Base-by-base conservation (phyloP, 2,797 vertebrate genomes). In the Scolopax bukidnonensis region DNA sequence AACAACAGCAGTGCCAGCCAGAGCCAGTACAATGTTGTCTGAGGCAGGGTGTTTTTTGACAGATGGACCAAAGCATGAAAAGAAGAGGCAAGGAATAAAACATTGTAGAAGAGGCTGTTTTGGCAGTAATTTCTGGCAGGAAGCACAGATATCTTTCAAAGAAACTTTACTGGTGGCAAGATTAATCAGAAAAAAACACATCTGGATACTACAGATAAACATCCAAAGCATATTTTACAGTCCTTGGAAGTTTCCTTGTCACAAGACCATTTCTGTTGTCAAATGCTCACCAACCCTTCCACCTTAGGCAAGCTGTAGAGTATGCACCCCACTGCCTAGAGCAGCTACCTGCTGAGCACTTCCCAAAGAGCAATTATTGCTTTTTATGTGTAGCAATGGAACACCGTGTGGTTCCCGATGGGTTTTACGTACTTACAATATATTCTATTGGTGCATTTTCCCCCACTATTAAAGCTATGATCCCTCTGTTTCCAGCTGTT, bases 401-500 rank as follows among this genome's bases (percentile, higher is more conserved):
- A 79, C 21, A 33, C 11, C 0, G 0, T 53, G 40, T 60, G 32
- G 19, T 45, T 84, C 48, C 51, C 3, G 1, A 4, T 10, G 8
- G 33, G 4, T 28, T 90, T 86, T 53, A 40, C 15, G 21, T 17
- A 30, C 24, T 45, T 70, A 61, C 3, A 48, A 33, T 43, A 25
- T 23, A 28, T 68, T 70, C 28, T 5, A 14, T 4, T 41, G 20
- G 8, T 68, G 3, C 6, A 27, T 67, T 17, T 54, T 38, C 24
- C 8, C 19, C 33, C 15, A 12, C 10, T 80, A 28, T 64, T 53
- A 67, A 74, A 63, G 50, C 11, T 60, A 12, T 7, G 3, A 51
- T 81, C 40, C 32, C 18, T 95, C 70, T 10, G 12, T 51, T 89
- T 47, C 50, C 91, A 96, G 84, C 74, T 92, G 89, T 63, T 94